phyloP scores from a whole-genome alignment of 2,888 invertebrate genomes.

The Mesorhabditis spiculigera region DNA sequence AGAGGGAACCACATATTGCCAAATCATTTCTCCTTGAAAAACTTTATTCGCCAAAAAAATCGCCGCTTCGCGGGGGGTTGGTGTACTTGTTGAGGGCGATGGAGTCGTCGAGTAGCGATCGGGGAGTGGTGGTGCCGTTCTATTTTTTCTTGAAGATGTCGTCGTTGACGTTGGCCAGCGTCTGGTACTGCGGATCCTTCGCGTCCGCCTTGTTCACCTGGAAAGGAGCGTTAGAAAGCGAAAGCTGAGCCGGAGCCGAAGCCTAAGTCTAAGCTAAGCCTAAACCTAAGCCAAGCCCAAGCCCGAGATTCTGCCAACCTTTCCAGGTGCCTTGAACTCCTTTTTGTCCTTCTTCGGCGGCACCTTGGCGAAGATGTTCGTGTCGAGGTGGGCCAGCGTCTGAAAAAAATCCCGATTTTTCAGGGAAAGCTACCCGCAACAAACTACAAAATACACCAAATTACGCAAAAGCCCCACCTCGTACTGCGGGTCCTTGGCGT shows the following conservation, averaged over 20 bases:
- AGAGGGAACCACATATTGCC: too few relatives aligned
- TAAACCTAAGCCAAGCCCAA: too few relatives aligned
- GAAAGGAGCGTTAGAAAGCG: neutral
- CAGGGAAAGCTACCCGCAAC: too few relatives aligned
- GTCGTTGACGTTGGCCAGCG: conserved; percentile 27
- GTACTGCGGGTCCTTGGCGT: conserved; percentile 32
- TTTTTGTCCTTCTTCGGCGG: conserved; percentile 25
- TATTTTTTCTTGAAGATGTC: conserved; percentile 28
- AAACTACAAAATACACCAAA: neutral
- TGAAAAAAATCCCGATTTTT: neutral
- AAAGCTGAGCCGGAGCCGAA: neutral
- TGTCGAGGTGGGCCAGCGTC: conserved; percentile 24
- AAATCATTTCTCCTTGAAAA: too few relatives aligned
- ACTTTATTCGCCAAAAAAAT: too few relatives aligned
- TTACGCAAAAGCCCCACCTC: conserved; percentile 9
- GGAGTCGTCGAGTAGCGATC: too few relatives aligned
- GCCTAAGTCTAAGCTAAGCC: too few relatives aligned
- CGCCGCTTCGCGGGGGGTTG: too few relatives aligned
- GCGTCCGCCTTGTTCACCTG: conserved; percentile 23
- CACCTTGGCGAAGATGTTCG: conserved; percentile 25
- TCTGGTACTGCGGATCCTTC: conserved; percentile 34
- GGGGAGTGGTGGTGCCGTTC: neutral
- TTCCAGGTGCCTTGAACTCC: conserved; percentile 28
- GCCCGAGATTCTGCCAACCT: conserved; percentile 9
- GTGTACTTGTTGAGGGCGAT: too few relatives aligned